Conservation (phyloP, 2,113 vertebrate genomes). For the Scomber colias region DNA sequence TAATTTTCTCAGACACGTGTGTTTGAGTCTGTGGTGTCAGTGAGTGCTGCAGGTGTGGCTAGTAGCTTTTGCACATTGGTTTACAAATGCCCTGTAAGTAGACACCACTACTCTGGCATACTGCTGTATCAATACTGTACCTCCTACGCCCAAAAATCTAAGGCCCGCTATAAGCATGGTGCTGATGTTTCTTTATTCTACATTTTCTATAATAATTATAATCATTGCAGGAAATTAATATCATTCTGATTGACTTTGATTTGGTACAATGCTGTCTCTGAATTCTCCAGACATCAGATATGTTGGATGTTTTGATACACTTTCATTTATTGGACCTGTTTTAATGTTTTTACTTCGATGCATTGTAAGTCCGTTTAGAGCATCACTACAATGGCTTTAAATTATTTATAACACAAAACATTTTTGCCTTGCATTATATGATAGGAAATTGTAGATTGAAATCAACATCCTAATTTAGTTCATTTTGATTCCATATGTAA, state of each 20-base stretch:
- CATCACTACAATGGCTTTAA: too few species aligned
- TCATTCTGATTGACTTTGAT: background rate
- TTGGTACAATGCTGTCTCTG: background rate
- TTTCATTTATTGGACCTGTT: background rate
- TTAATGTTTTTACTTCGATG: background rate
- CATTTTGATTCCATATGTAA: background rate
- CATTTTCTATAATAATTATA: background rate
- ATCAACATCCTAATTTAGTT: background rate
- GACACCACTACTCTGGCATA: slow-evolving; percentile 11
- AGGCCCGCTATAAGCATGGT: background rate
- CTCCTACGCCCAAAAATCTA: slow-evolving; percentile 7
- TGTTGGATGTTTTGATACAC: background rate
- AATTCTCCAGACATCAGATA: background rate
- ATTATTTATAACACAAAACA: too few species aligned
- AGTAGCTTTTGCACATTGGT: background rate
- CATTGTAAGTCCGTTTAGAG: background rate
- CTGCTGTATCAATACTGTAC: slow-evolving; percentile 8
- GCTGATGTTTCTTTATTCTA: background rate
- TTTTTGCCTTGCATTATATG: background rate
- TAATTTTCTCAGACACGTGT: background rate
- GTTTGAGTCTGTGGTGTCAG: background rate
- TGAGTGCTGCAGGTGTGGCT: background rate
- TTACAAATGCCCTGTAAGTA: slow-evolving; percentile 28
- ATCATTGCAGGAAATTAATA: background rate
- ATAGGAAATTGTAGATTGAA: background rate